These are phyloP conservation scores for Erynnis tages DNA, from an alignment of 2,888 invertebrate genomes.

Conservation along the genomic window DNA sequence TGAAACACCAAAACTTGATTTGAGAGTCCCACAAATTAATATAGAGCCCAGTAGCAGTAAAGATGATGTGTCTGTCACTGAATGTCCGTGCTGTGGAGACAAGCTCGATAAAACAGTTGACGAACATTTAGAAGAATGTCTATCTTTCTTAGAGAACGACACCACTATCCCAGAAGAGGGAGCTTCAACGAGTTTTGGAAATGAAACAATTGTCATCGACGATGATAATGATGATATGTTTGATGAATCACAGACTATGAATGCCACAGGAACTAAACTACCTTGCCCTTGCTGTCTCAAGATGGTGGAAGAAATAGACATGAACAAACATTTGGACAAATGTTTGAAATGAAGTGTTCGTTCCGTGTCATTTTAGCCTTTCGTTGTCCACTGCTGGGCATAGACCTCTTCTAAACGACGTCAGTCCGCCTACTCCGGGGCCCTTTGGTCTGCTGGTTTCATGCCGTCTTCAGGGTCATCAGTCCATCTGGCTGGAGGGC, in stretches of 20 bases:
- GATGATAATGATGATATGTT: conserved; percentile 57
- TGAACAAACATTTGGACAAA: conserved; percentile 82
- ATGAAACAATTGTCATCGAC: conserved; percentile 52
- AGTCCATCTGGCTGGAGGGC: too few relatives aligned
- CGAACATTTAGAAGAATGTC: conserved; percentile 77
- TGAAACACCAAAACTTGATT: neutral
- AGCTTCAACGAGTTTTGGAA: conserved; percentile 44
- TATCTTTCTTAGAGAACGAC: conserved; percentile 67
- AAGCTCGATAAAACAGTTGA: conserved; percentile 52
- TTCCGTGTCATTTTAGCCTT: too few relatives aligned
- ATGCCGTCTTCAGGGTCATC: too few relatives aligned
- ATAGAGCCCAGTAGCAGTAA: conserved; percentile 11
- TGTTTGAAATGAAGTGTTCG: conserved; percentile 52
- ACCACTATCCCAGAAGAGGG: conserved; percentile 61
- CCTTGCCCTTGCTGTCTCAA: conserved; percentile 84
- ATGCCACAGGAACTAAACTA: conserved; percentile 68
- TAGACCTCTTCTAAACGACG: too few relatives aligned
- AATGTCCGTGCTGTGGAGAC: conserved; percentile 72
- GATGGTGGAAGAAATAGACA: conserved; percentile 71
- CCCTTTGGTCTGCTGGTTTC: too few relatives aligned
- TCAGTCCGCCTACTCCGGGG: too few relatives aligned
- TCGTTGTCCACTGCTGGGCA: too few relatives aligned
- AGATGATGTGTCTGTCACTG: conserved; percentile 33
- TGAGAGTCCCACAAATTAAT: conserved; percentile 10
- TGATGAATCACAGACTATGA: conserved; percentile 60